These are phyloP conservation scores for Dipodomys spectabilis DNA, from an alignment of 2,113 vertebrate species.

Conservation along the genomic window DNA sequence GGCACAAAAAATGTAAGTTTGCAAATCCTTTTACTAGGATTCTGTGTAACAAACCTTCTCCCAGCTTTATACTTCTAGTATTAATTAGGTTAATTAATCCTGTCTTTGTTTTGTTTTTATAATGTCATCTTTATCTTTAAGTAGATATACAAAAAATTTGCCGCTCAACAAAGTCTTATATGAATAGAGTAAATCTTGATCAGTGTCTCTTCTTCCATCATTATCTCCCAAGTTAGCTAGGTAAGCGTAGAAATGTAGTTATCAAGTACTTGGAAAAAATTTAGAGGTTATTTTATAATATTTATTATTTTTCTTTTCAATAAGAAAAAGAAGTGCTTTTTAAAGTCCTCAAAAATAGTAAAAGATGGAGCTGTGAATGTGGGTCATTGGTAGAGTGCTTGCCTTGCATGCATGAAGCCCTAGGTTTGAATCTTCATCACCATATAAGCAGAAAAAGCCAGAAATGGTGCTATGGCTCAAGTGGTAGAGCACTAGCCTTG, in stretches of 20 bases:
- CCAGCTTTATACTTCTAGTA: background rate
- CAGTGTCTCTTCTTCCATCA: too few species aligned
- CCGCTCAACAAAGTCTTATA: too few species aligned
- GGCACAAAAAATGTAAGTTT: background rate
- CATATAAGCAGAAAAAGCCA: background rate
- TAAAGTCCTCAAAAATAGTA: background rate
- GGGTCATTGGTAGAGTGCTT: background rate
- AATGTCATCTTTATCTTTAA: too few species aligned
- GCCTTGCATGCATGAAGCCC: background rate
- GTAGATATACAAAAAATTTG: too few species aligned
- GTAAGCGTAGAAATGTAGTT: background rate
- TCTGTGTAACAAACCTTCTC: background rate
- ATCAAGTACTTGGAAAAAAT: conserved; percentile 38
- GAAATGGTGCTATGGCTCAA: too few species aligned
- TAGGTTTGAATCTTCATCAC: background rate
- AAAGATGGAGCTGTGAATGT: background rate
- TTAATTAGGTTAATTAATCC: background rate
- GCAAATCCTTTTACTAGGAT: background rate
- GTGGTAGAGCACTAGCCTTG: too few species aligned
- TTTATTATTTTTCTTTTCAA: background rate
- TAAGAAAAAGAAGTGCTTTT: background rate
- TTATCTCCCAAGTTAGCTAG: background rate
- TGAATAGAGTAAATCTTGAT: too few species aligned
- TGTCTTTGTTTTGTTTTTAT: too few species aligned
- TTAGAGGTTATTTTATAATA: background rate